A percentile compares a stretch with the other conserved stretches of the same genome.
These are phyloP conservation scores for Coracias cyanogaster DNA, from an alignment of 2,797 vertebrate species.

Conservation along the genomic window DNA sequence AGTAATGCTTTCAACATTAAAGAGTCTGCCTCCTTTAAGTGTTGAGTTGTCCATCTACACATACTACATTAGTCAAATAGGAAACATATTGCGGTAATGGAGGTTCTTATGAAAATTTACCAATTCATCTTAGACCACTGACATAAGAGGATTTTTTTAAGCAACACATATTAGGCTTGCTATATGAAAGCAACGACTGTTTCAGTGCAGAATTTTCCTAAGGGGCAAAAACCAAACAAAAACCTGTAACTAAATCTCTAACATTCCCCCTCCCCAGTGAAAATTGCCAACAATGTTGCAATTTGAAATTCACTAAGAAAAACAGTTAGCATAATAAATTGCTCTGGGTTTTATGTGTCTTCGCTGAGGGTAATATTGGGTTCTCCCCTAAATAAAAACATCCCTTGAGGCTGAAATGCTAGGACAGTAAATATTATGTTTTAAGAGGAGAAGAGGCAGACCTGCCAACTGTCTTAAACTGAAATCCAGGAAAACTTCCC, in stretches of 20 bases:
- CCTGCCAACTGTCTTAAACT: not conserved
- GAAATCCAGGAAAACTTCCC: not conserved
- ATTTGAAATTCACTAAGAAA: constrained; percentile 25
- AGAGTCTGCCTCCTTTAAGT: not conserved
- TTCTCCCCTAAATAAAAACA: not conserved
- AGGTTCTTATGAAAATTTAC: not conserved
- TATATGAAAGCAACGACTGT: constrained; percentile 5
- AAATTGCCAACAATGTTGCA: not conserved
- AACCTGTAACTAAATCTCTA: constrained; percentile 5
- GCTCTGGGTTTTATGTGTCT: not conserved
- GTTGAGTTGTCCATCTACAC: not conserved
- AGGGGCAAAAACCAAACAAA: constrained; percentile 13
- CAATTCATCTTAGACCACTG: not conserved
- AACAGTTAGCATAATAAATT: constrained; percentile 19
- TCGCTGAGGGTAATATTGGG: not conserved
- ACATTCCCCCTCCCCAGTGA: not conserved
- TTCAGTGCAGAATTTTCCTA: constrained; percentile 15
- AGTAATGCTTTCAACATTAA: constrained; percentile 44
- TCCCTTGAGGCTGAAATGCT: not conserved
- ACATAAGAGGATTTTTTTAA: constrained; percentile 12
- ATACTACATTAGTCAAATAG: not conserved
- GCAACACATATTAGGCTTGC: not conserved
- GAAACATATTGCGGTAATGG: not conserved
- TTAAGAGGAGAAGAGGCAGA: not conserved
- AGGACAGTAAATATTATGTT: not conserved